Evolutionary conservation across 2,888 invertebrate species (phyloP).

Genomic region (Tachina lurida): DNA sequence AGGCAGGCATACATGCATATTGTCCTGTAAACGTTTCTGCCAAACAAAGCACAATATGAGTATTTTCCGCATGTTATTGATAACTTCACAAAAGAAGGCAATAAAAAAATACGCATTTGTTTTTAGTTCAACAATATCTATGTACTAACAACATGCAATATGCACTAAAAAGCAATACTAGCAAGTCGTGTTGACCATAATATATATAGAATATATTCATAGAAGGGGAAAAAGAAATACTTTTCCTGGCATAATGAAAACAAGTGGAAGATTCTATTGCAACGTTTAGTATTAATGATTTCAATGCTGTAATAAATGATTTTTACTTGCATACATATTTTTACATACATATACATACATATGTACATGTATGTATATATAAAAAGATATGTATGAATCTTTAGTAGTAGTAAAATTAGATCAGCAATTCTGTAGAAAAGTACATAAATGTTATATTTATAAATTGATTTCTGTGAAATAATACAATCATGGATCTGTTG

Average conservation of each 20-base stretch:
- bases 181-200: background rate
- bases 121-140: conserved; percentile 31
- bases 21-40: background rate
- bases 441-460: too few species aligned
- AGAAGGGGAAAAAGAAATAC: background rate
- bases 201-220: background rate
- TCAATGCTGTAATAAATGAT: conserved; percentile 57
- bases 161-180: conserved; percentile 8
- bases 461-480: too few species aligned
- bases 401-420: too few species aligned
- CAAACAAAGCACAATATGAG: background rate
- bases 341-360: too few species aligned
- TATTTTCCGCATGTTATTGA: background rate
- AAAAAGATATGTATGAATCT: too few species aligned
- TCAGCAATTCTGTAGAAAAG: too few species aligned
- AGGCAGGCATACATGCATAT: background rate
- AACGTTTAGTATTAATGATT: conserved; percentile 53
- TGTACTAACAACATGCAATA: conserved; percentile 56
- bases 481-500: too few species aligned
- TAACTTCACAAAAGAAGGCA: conserved; percentile 14
- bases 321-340: background rate
- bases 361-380: too few species aligned
- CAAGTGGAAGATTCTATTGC: background rate
- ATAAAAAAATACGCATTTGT: conserved; percentile 16
- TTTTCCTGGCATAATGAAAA: background rate